Evolutionary conservation across 2,888 invertebrate species (phyloP).

Genomic region (Eupithecia pulchellata): DNA sequence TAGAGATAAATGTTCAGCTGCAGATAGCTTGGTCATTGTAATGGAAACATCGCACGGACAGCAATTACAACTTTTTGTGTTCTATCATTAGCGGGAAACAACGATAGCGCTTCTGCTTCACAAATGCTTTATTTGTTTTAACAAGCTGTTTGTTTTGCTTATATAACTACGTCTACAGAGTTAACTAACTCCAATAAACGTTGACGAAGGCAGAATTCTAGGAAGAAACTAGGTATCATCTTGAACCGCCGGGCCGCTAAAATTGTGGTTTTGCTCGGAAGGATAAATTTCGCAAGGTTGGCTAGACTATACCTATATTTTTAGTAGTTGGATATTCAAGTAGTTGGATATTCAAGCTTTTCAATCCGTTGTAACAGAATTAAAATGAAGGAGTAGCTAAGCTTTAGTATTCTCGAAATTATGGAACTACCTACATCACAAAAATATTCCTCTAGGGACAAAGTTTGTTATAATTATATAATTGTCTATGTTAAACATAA

Average conservation of each 20-base stretch:
- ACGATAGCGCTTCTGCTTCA: conserved; percentile 27
- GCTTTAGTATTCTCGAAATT: background rate
- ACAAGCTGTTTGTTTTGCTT: background rate
- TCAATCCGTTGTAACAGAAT: background rate
- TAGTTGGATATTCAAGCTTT: conserved; percentile 1
- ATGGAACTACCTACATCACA: background rate
- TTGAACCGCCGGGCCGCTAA: conserved; percentile 10
- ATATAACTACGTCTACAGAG: background rate
- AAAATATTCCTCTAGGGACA: too few relatives aligned
- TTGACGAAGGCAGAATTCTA: background rate
- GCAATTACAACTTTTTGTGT: conserved; percentile 70
- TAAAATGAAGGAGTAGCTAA: background rate
- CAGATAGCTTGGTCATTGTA: conserved; percentile 58
- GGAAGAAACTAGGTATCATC: conserved; percentile 6
- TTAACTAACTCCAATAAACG: background rate
- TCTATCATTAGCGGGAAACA: conserved; percentile 63
- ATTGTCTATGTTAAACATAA: too few relatives aligned
- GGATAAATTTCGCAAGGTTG: conserved; percentile 21
- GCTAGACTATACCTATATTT: conserved; percentile 12
- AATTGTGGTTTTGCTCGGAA: conserved; percentile 26
- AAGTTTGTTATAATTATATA: too few relatives aligned
- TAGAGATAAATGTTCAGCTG: conserved; percentile 56
- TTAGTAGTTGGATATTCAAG: conserved; percentile 3
- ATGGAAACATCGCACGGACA: conserved; percentile 66
- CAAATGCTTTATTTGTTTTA: conserved; percentile 15